Evolutionary conservation across 2,113 vertebrate genomes (phyloP).

Genomic region (Chamaetylas fuelleborni): DNA sequence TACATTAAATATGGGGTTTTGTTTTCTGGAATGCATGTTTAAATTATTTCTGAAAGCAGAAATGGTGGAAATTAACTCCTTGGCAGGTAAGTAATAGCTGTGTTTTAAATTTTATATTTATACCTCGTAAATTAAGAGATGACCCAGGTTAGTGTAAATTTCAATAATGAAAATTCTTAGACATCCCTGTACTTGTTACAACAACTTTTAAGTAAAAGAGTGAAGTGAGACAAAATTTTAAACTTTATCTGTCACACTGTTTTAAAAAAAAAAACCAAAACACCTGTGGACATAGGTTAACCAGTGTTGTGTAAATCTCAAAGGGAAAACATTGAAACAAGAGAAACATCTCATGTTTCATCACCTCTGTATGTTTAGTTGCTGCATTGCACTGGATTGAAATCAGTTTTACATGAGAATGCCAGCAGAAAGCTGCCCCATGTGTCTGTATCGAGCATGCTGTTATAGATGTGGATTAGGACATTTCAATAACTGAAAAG

Average conservation of each 20-base stretch:
- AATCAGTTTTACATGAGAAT: background rate
- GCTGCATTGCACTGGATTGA: background rate
- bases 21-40: background rate
- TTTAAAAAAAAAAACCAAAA: background rate
- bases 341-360: background rate
- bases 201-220: background rate
- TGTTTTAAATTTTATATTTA: background rate
- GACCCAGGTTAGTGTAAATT: background rate
- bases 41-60: background rate
- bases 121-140: background rate
- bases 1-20: background rate
- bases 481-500: background rate
- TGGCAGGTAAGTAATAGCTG: background rate
- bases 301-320: background rate
- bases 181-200: background rate
- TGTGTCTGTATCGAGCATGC: background rate
- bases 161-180: background rate
- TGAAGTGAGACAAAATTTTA: background rate
- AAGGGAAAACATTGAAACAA: background rate
- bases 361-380: background rate
- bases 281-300: fast-evolving
- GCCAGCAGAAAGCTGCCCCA: background rate
- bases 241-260: background rate
- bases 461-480: background rate
- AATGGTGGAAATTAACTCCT: background rate